These are phyloP conservation scores for Acanthopleura granulata DNA, from an alignment of 2,888 invertebrate species.

Conservation along the genomic window DNA sequence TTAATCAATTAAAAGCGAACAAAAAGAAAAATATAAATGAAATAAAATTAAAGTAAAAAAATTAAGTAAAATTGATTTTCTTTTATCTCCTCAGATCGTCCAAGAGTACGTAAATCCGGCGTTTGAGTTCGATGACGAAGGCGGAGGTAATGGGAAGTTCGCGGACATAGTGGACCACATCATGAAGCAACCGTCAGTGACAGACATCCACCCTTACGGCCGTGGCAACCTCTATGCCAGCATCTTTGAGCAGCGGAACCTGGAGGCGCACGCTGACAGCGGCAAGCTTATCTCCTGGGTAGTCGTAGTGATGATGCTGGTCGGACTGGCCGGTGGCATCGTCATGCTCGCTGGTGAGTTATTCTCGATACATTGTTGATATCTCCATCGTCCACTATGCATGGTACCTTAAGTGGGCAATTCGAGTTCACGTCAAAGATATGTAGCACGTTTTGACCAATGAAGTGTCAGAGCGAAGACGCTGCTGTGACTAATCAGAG, in stretches of 20 bases:
- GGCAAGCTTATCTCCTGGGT: constrained; percentile 15
- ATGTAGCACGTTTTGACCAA: too few relatives aligned
- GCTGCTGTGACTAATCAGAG: too few relatives aligned
- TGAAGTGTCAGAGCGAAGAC: too few relatives aligned
- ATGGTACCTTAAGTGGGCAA: too few relatives aligned
- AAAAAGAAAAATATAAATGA: too few relatives aligned
- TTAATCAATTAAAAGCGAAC: too few relatives aligned
- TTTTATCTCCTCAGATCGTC: neutral
- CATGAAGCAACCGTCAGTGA: neutral
- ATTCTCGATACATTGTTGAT: too few relatives aligned
- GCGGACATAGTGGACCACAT: constrained; percentile 3
- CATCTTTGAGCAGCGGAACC: neutral
- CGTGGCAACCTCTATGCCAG: constrained; percentile 9
- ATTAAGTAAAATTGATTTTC: too few relatives aligned
- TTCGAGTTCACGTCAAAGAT: too few relatives aligned
- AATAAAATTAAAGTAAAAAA: too few relatives aligned
- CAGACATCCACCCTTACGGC: constrained; percentile 13
- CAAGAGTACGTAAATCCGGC: constrained; percentile 1
- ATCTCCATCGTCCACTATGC: too few relatives aligned
- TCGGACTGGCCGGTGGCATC: constrained; percentile 5
- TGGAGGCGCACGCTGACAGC: constrained; percentile 7
- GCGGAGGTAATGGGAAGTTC: neutral
- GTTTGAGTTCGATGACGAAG: constrained; percentile 3
- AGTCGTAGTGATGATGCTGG: neutral
- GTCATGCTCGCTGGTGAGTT: neutral